Evolutionary conservation across 2,888 invertebrate genomes (phyloP).

Genomic region (Synanthedon tipuliformis): DNA sequence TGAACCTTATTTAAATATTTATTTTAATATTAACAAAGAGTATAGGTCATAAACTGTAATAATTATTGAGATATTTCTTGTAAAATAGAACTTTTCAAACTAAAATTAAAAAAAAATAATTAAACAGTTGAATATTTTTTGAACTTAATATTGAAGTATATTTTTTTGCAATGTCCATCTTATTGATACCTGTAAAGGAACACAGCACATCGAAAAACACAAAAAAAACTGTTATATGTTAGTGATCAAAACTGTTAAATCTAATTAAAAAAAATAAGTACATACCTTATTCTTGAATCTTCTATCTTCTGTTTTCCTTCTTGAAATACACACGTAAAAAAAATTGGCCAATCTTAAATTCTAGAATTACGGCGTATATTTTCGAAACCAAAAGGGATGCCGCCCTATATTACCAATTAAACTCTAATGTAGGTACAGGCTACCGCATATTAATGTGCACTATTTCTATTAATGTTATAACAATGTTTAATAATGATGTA

Average conservation of each 20-base stretch:
- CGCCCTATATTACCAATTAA: constrained; percentile 10
- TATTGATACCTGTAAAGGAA: constrained; percentile 65
- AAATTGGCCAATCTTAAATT: constrained; percentile 60
- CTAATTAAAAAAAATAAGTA: constrained; percentile 21
- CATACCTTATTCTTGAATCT: constrained; percentile 38
- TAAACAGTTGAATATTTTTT: too few relatives aligned
- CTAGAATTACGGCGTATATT: constrained; percentile 29
- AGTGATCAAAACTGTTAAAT: constrained; percentile 29
- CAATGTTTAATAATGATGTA: too few relatives aligned
- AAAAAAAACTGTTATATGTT: constrained; percentile 37
- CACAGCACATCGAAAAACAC: constrained; percentile 44
- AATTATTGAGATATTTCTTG: too few relatives aligned
- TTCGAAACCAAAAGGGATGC: constrained; percentile 54
- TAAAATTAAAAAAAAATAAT: too few relatives aligned
- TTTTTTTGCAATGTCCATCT: constrained; percentile 1
- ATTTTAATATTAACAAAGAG: too few relatives aligned
- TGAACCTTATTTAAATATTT: too few relatives aligned
- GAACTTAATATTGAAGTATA: too few relatives aligned
- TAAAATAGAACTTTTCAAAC: too few relatives aligned
- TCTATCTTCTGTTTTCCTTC: constrained; percentile 19
- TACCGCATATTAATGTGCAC: background rate
- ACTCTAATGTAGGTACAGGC: background rate
- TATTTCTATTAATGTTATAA: too few relatives aligned
- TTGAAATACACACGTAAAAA: constrained; percentile 28
- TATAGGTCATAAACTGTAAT: too few relatives aligned